Evolutionary conservation across 2,888 invertebrate genomes (phyloP).

Genomic region (Plagodis dolabraria): DNA sequence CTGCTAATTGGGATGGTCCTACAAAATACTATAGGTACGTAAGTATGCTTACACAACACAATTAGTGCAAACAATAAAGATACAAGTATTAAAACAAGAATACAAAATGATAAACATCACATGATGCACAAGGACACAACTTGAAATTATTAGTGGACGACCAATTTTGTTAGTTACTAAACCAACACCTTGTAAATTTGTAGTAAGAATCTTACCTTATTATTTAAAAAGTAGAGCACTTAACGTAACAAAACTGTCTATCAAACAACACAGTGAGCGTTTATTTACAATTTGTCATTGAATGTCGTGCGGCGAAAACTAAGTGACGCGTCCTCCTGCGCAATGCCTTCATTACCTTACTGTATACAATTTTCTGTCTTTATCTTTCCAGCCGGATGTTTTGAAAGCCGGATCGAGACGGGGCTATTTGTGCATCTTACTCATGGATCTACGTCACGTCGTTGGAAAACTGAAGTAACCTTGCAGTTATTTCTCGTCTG

Average conservation of each 20-base stretch:
- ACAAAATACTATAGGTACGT: too few species aligned
- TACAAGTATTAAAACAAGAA: too few species aligned
- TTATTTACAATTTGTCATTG: slow-evolving; percentile 48
- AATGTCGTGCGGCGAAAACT: slow-evolving; percentile 46
- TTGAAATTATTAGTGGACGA: slow-evolving; percentile 49
- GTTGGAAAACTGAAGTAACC: slow-evolving; percentile 59
- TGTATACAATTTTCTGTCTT: slow-evolving; percentile 19
- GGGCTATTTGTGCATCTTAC: slow-evolving; percentile 30
- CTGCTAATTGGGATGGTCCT: too few species aligned
- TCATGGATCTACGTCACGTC: slow-evolving; percentile 41
- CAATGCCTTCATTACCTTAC: slow-evolving; percentile 33
- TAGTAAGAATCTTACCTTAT: slow-evolving; percentile 41
- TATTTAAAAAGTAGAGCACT: slow-evolving; percentile 29
- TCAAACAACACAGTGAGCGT: slow-evolving; percentile 34
- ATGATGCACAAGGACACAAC: neutral
- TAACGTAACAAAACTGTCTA: slow-evolving; percentile 36
- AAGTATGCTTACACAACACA: too few species aligned
- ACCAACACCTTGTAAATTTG: slow-evolving; percentile 11
- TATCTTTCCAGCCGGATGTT: slow-evolving; percentile 19
- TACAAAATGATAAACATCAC: neutral
- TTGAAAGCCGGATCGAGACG: slow-evolving; percentile 41
- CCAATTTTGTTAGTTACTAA: slow-evolving; percentile 35
- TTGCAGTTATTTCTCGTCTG: slow-evolving; percentile 26
- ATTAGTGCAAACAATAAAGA: too few species aligned
- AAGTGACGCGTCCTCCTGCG: slow-evolving; percentile 56